These are phyloP conservation scores for Penaeus japonicus DNA, from an alignment of 1,140 invertebrate species.

Conservation along the genomic window DNA sequence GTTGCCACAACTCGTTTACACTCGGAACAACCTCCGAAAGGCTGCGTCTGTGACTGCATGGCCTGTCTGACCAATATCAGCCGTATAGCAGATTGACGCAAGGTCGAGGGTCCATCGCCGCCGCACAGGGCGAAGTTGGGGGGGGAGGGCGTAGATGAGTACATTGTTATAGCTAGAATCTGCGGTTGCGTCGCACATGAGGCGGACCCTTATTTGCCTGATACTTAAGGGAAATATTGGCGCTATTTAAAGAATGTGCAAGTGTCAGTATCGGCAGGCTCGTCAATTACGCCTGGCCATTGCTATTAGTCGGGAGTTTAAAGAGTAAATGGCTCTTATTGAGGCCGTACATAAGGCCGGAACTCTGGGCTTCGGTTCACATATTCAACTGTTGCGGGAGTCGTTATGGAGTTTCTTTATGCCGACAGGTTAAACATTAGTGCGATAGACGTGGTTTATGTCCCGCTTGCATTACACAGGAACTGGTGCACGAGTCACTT, in stretches of 20 bases:
- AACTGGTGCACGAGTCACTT: conserved; percentile 16
- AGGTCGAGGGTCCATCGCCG: no score
- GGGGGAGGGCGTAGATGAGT: neutral
- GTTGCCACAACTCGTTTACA: neutral
- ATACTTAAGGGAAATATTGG: conserved; percentile 6
- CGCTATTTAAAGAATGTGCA: conserved; percentile 13
- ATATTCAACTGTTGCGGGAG: conserved; percentile 21
- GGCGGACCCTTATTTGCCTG: neutral
- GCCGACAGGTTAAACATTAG: conserved; percentile 32
- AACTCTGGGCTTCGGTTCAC: neutral
- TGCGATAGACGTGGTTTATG: conserved; percentile 27
- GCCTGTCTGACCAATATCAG: neutral
- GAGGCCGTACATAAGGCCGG: neutral
- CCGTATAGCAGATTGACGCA: no score
- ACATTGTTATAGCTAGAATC: neutral
- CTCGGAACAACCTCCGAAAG: neutral
- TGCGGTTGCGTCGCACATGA: neutral
- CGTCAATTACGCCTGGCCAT: conserved; percentile 2
- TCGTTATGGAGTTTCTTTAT: conserved; percentile 29
- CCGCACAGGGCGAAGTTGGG: neutral
- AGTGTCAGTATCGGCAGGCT: conserved; percentile 7
- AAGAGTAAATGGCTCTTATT: neutral
- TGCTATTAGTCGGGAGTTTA: neutral
- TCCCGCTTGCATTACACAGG: neutral
- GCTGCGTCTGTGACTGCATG: neutral